phyloP scores from a whole-genome alignment of 92 coral and sea anemone genomes.

The Epizoanthus illoricatus region DNA sequence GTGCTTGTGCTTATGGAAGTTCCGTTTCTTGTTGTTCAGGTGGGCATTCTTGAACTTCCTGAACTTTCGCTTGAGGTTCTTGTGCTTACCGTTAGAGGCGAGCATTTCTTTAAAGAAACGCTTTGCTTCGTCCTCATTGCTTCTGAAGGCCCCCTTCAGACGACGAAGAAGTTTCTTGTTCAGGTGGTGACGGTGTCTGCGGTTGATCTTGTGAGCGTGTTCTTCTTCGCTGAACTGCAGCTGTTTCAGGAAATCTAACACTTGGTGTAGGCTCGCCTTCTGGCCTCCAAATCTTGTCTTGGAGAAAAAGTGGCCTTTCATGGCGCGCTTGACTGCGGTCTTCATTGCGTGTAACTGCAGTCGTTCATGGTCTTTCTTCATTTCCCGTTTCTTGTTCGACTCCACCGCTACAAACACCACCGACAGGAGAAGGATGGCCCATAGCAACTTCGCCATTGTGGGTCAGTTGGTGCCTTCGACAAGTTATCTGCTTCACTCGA shows the following conservation, averaged over 20 bases:
- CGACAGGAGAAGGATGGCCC: constrained; percentile 3
- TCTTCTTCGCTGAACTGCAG: not conserved
- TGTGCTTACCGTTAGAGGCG: not conserved
- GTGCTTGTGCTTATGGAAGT: not conserved
- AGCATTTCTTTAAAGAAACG: constrained; percentile 16
- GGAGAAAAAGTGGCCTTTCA: constrained; percentile 3
- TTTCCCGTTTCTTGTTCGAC: not conserved
- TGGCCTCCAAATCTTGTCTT: not conserved
- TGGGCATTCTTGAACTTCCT: not conserved
- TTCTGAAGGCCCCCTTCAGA: not conserved
- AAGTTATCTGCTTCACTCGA: not conserved
- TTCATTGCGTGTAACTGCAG: not conserved
- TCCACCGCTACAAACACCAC: not conserved
- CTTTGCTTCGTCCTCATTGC: not conserved
- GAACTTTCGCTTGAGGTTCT: not conserved
- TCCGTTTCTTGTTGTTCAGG: not conserved
- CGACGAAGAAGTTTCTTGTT: constrained; percentile 5
- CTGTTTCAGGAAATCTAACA: constrained; percentile 19
- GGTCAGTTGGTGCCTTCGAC: not conserved
- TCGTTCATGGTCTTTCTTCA: constrained; percentile 4
- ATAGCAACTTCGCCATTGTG: constrained; percentile 16
- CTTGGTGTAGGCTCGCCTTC: not conserved
- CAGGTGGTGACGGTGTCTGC: not conserved
- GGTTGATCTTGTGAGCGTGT: not conserved
- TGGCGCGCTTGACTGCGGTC: not conserved